phyloP scores from a whole-genome alignment of 2,888 invertebrate species.

The Protophormia terraenovae region DNA sequence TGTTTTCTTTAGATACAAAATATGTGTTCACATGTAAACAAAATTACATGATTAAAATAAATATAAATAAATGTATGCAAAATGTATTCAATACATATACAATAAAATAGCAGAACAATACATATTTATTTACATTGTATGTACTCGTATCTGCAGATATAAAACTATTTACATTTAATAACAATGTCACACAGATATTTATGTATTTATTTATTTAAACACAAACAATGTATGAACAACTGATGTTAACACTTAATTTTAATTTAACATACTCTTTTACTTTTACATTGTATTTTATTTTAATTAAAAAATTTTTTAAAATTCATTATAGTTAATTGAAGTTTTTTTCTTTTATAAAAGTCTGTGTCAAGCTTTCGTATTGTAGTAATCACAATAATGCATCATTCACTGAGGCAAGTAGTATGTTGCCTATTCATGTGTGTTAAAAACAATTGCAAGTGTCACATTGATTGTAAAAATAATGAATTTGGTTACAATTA shows the following conservation, averaged over 20 bases:
- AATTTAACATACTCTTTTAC: background rate
- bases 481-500: background rate
- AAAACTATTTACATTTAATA: background rate
- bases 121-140: background rate
- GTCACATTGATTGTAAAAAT: background rate
- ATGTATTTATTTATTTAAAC: constrained; percentile 4
- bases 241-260: constrained; percentile 9
- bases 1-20: background rate
- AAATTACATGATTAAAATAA: constrained; percentile 17
- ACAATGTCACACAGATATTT: background rate
- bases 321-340: constrained; percentile 21
- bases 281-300: constrained; percentile 23
- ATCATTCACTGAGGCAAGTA: no score
- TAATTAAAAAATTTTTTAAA: constrained; percentile 27
- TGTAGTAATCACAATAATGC: no score
- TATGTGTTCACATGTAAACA: constrained; percentile 9
- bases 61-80: background rate
- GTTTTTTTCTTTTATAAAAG: background rate
- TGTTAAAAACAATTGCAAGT: background rate
- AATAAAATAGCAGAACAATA: background rate
- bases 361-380: background rate
- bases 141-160: background rate
- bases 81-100: background rate
- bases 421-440: background rate
- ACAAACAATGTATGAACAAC: background rate